Evolutionary conservation across 1,140 invertebrate genomes (phyloP), one percentile per base, ranked within the genome.

Genomic region (Meloidogyne exigua): DNA sequence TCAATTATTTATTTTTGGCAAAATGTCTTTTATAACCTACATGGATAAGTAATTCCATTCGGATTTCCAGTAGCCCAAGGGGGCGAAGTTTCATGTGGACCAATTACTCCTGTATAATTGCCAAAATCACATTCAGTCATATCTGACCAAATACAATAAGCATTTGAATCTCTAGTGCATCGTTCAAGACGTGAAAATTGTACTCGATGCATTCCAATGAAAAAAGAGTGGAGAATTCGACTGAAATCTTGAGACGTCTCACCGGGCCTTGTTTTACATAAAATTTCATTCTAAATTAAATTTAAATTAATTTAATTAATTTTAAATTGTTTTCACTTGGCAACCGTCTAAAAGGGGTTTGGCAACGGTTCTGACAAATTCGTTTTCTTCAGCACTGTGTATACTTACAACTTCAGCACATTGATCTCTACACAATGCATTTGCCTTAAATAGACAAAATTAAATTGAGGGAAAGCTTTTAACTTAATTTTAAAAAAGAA

Each of bases 61-160:
- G 49, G 49, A 57, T 57, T 57, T n/a, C 49, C 49, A n/a, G 49
- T 57, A 57, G 49, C 49, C 49, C 49, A 57, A 57, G 49, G 49
- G n/a, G 18, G 49, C 1, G n/a, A 18, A n/a, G 15, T n/a, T n/a
- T 57, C 49, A 57, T 57, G 49, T 57, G 49, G 49, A 5, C 49
- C 49, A 57, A 57, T 57, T 57, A 57, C 49, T 1, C 49, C 49
- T 0, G 49, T 57, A 57, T 57, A 57, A 57, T 57, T 57, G 4
- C 49, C 49, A 57, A 57, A 57, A 9, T 57, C 49, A 7, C 49
- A 57, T 7, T n/a, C 5, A n/a, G 49, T 57, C n/a, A 18, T n/a
- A 57, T 57, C 49, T n/a, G 49, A 57, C 49, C 49, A 57, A 57
- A 57, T 57, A n/a, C 49, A 57, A n/a, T 57, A 57, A 57, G n/a